Base-by-base conservation (phyloP, 1,140 invertebrate species). In the Drosophila oshimai region DNA sequence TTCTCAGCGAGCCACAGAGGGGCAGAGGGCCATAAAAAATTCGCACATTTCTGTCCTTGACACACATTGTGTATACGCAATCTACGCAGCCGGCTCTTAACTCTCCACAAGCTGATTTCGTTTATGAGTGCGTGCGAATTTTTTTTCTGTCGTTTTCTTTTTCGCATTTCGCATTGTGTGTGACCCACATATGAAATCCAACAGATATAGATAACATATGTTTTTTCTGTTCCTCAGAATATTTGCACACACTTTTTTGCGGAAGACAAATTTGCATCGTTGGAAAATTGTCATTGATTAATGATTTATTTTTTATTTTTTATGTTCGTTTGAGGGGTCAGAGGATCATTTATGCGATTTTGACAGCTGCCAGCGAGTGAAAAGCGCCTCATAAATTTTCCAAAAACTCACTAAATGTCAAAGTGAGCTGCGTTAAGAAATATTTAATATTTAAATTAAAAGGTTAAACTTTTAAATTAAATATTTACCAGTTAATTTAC, bases 11-110 rank as follows among this genome's bases (percentile, higher is more conserved):
- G 54, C 67, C 20, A 37, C 36, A 55, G 33, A 39, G 22, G 29
- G 10, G 31, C 49, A 12, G 42, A 33, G 44, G 10, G 29, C 28
- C n/a, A 45, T 31, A 69, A 65, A 74, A 89, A 90, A 78, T 88
- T 90, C 88, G 88, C 88, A 90, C 88, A 90, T 84, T 73, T 90
- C 83, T 90, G 88, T 90, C 88, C 88, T 90, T 90, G 88, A 90
- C 88, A 90, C 79, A 90, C 83, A 88, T 90, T 88, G 88, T 70
- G 77, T 80, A 80, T 86, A 86, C 80, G 80, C 80, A 86, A 80
- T 86, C 64, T 86, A 86, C 80, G 80, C 80, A 84, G 79, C 74
- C 50, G 50, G 51, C 69, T 45, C n/a, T n/a, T n/a, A n/a, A n/a
- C n/a, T n/a, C n/a, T n/a, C 31, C 54, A 26, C 15, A 58, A 58